Conservation (phyloP, 37 sponge, comb jelly and placozoan genomes). For the Halisarca cf. caerulea region DNA sequence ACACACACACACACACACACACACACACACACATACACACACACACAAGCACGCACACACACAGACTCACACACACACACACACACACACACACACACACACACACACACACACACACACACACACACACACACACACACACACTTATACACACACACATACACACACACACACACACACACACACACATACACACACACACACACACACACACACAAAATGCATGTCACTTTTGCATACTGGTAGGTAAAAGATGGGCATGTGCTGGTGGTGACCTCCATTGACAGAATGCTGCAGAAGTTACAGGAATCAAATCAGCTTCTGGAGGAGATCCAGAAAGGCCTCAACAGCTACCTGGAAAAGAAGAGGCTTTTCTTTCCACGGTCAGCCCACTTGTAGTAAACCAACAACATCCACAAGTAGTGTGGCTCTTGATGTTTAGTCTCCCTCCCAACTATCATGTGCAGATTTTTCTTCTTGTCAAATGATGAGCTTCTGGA, state of each 20-base stretch:
- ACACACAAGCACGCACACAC: too few relatives aligned
- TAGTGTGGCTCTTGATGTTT: too few relatives aligned
- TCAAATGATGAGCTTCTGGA: constrained; percentile 96
- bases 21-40: too few relatives aligned
- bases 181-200: not conserved
- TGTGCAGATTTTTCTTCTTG: constrained; percentile 84
- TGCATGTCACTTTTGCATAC: not conserved
- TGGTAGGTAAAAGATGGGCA: constrained; percentile 75
- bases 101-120: too few relatives aligned
- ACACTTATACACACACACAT: too few relatives aligned
- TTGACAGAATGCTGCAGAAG: constrained; percentile 78
- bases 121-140: not conserved
- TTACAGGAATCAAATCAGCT: constrained; percentile 84
- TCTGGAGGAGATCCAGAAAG: constrained; percentile 97
- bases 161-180: too few relatives aligned
- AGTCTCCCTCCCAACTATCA: too few relatives aligned
- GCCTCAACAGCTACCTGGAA: constrained; percentile 95
- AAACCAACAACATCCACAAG: too few relatives aligned
- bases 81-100: too few relatives aligned
- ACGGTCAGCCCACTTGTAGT: constrained; percentile 47
- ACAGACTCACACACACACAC: too few relatives aligned
- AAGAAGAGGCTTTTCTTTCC: constrained; percentile 98
- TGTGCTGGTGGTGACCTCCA: constrained; percentile 78
- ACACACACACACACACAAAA: too few relatives aligned
- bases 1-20: too few relatives aligned